A percentile compares a stretch with the other conserved stretches of the same genome.
These are phyloP conservation scores for Tapirus terrestris DNA, from an alignment of 2,113 vertebrate genomes.

Conservation along the genomic window DNA sequence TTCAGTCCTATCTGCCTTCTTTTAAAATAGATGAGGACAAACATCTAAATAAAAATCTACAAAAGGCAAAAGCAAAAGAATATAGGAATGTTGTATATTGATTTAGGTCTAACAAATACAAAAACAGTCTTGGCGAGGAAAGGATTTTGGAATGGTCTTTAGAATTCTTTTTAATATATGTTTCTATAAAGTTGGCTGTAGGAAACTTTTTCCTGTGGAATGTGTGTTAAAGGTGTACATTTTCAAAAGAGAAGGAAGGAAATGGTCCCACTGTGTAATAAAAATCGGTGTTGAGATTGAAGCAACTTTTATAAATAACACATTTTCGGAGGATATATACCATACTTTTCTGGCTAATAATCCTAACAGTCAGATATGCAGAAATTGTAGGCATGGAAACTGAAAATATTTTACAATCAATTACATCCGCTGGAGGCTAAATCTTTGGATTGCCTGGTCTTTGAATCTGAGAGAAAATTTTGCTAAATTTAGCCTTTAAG, in stretches of 20 bases:
- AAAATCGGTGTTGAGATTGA: conserved; percentile 63
- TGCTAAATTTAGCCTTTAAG: background rate
- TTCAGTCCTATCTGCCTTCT: background rate
- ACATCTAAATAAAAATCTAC: background rate
- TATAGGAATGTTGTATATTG: background rate
- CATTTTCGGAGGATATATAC: background rate
- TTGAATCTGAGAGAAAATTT: background rate
- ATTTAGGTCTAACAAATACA: conserved; percentile 40
- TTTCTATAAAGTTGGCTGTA: conserved; percentile 63
- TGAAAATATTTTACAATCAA: conserved; percentile 25
- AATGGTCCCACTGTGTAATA: conserved; percentile 52
- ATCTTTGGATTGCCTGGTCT: background rate
- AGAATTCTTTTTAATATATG: conserved; percentile 60
- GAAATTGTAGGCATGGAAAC: background rate
- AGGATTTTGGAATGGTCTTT: conserved; percentile 41
- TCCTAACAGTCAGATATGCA: background rate
- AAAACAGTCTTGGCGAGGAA: conserved; percentile 59
- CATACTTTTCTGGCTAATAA: background rate
- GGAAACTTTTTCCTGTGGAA: conserved; percentile 58
- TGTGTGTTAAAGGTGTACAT: conserved; percentile 47
- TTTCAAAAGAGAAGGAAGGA: conserved; percentile 75
- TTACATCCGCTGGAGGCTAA: background rate
- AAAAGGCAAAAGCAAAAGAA: conserved; percentile 3
- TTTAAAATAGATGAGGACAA: background rate
- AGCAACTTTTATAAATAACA: conserved; percentile 56